Conservation (phyloP, 2,113 vertebrate genomes). For the Sclerurus mexicanus region DNA sequence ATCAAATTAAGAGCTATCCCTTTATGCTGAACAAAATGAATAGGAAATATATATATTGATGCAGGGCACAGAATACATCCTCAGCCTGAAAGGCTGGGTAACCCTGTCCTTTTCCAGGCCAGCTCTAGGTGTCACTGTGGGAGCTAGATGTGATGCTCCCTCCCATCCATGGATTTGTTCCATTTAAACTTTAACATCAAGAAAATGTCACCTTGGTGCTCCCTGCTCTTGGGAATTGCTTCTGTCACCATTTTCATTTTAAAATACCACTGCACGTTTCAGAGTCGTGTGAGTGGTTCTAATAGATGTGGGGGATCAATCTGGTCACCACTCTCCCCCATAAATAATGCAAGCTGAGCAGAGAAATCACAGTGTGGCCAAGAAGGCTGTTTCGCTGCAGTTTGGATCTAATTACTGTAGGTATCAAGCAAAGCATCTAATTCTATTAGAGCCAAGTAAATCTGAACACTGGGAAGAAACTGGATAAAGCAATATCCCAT, state of each 20-base stretch:
- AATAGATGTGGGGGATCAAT: neutral
- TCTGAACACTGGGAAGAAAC: neutral
- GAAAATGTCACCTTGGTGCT: slow-evolving; percentile 62
- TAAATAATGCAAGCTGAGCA: neutral
- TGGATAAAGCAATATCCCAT: neutral
- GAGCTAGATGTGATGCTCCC: slow-evolving; percentile 22
- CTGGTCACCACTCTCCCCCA: neutral
- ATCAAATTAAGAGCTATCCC: slow-evolving; percentile 14
- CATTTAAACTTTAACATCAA: slow-evolving; percentile 56
- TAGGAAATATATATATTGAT: neutral
- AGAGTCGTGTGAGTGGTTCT: neutral
- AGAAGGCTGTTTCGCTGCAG: neutral
- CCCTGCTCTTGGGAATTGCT: slow-evolving; percentile 46
- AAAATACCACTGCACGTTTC: neutral
- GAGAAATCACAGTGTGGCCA: neutral
- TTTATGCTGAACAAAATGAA: neutral
- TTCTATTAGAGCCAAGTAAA: slow-evolving; percentile 3
- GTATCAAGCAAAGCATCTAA: neutral
- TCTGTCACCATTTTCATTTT: slow-evolving; percentile 39
- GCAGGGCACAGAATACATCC: neutral
- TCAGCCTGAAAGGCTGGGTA: neutral
- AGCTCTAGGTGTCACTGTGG: slow-evolving; percentile 48
- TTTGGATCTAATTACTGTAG: neutral
- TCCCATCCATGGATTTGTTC: slow-evolving; percentile 20
- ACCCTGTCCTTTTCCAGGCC: slow-evolving; percentile 16